Evolutionary conservation across 1,140 invertebrate species (phyloP), one percentile per base, ranked within the genome.

Genomic region (Wasmannia auropunctata): DNA sequence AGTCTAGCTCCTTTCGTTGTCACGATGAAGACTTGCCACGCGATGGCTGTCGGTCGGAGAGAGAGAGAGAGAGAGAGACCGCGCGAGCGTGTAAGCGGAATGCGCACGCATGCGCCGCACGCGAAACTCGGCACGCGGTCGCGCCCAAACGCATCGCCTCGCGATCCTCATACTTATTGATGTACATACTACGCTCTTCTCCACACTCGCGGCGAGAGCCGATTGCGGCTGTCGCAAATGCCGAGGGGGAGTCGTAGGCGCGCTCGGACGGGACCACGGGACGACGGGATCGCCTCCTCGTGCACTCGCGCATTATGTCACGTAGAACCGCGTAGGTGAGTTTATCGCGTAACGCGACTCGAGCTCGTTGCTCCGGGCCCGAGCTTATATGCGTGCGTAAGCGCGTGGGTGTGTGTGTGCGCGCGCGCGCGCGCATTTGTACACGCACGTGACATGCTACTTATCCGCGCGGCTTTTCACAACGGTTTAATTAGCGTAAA

Each of bases 91-190:
- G 4, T 31, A 58, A 89, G 62, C 49, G 22, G 72, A 63, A 86
- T 85, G 83, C 72, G n/a, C 43, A 56, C 91, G 91, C 91, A 91
- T 79, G 89, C 87, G 91, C 81, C 43, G 70, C 51, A 5, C 22
- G 25, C 63, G 67, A 46, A 49, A 75, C 86, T 77, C 56, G 90
- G 90, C 91, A 92, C 91, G 91, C 91, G 91, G 91, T 92, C 91
- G 91, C 91, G 83, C 91, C 91, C 91, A 92, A 90, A 90, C 86
- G 90, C 81, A 80, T 87, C 79, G 49, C 81, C 56, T 86, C 81
- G 81, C 88, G 90, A 92, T 86, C 83, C 72, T 92, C 90, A 4
- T 46, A 91, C n/a, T n/a, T 92, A 92, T 92, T 92, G 91, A 92
- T 91, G 91, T 92, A 92, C 89, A 91, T 92, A 86, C 88, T 87